Evolutionary conservation across 2,797 vertebrate species (phyloP).

Genomic region (Astyanax mexicanus): DNA sequence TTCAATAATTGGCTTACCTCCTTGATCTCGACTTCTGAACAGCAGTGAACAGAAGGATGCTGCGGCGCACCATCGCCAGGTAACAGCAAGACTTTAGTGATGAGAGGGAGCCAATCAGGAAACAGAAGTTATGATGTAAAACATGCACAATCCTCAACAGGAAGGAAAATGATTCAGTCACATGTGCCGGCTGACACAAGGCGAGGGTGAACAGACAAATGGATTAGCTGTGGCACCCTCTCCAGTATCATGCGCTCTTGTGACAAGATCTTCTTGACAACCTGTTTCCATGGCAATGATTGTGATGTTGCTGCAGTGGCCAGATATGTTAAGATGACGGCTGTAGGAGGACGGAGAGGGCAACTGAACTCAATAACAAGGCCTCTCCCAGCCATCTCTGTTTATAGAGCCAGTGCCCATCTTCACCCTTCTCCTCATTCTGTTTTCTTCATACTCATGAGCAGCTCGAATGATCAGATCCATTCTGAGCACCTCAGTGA

Average conservation of each 20-base stretch:
- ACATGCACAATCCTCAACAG: neutral
- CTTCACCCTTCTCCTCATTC: too few species aligned
- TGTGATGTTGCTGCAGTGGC: slow-evolving; percentile 32
- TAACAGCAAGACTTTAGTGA: too few species aligned
- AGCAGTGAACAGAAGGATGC: too few species aligned
- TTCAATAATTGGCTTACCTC: neutral
- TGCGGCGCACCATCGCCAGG: neutral
- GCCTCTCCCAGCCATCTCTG: neutral
- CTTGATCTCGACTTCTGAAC: neutral
- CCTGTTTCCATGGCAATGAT: slow-evolving; percentile 54
- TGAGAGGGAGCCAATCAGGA: neutral
- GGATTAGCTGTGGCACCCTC: slow-evolving; percentile 6
- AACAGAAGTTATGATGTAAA: slow-evolving; percentile 1
- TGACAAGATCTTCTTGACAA: slow-evolving; percentile 39
- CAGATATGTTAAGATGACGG: slow-evolving; percentile 19
- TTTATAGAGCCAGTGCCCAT: neutral
- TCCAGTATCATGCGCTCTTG: slow-evolving; percentile 17
- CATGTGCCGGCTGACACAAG: too few species aligned
- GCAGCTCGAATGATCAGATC: too few species aligned
- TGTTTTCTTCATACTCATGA: neutral
- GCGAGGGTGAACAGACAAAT: neutral
- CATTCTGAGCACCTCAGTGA: too few species aligned
- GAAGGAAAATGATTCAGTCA: neutral
- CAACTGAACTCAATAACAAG: slow-evolving; percentile 6
- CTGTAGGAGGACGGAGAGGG: slow-evolving; percentile 7